Evolutionary conservation across 2,888 invertebrate species (phyloP), one percentile per base, ranked within the genome.

Genomic region (Drosophila mimica): DNA sequence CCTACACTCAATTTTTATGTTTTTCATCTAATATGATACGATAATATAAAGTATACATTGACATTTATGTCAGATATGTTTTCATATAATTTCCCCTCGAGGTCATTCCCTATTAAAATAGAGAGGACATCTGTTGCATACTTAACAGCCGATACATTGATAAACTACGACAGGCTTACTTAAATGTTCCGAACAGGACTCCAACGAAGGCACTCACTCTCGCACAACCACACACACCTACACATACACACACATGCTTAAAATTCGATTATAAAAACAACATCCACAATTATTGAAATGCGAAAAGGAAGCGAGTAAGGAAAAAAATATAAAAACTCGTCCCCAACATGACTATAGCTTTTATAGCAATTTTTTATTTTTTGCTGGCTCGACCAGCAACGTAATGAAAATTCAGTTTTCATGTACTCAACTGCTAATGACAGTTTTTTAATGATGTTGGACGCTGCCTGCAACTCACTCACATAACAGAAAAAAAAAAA

Each of bases 371-470:
- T 60, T 67, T 69, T 46, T 25, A 25, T 28, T 46, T 64, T 54
- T 54, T 53, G 33, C 70, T 60, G 36, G 56, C 49, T 30, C 58
- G 54, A 66, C 77, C 60, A 68, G 46, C 74, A 72, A 67, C 84
- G 83, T 84, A 89, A 88, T 89, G 82, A 81, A 88, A 88, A 88
- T 90, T 90, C 88, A 82, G 89, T 83, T 90, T 90, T 75, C 89
- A 82, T 89, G 85, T 88, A 85, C 83, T 77, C 85, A 81, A 79
- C 90, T 89, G 89, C 90, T 89, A 90, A 90, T 89, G 89, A 89
- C 89, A 89, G 86, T 89, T 89, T 89, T 89, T 88, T 87, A 89
- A 90, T 85, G 90, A 85, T 83, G 87, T 83, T 82, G 78, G 78
- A 86, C 82, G 74, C 75, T 74, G 60, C 69, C 73, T 62, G 72